Percentiles rank a stretch among this genome's conserved stretches.
Evolutionary conservation across 2,888 invertebrate genomes (phyloP).

Genomic region (Quadroppia sp.): DNA sequence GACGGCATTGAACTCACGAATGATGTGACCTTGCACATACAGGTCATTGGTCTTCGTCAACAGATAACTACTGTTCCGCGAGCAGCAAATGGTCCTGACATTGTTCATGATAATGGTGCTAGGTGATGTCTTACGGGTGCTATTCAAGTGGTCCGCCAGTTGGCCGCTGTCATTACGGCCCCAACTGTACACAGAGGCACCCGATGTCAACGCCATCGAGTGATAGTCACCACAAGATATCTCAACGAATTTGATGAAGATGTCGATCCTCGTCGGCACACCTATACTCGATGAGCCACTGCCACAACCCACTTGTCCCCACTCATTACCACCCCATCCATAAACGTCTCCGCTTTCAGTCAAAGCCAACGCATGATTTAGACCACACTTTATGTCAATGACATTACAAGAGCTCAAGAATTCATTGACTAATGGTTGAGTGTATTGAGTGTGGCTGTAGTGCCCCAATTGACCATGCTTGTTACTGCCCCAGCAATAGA

Average conservation of each 20-base stretch:
- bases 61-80: neutral
- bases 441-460: neutral
- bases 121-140: neutral
- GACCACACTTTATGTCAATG: neutral
- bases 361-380: neutral
- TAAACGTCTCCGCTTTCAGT: neutral
- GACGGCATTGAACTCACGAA: neutral
- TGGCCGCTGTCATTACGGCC: conserved; percentile 66
- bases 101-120: neutral
- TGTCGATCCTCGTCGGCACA: neutral
- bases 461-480: neutral
- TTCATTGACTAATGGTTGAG: neutral
- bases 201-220: conserved; percentile 53
- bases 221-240: conserved; percentile 48
- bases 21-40: neutral
- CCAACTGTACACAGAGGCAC: conserved; percentile 63
- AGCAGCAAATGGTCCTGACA: neutral
- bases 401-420: neutral
- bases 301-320: neutral
- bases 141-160: conserved; percentile 56
- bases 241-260: neutral
- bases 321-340: neutral
- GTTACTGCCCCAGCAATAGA: neutral
- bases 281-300: neutral
- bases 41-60: neutral